Conservation (phyloP, 2,888 invertebrate genomes). For the Noctua janthe region DNA sequence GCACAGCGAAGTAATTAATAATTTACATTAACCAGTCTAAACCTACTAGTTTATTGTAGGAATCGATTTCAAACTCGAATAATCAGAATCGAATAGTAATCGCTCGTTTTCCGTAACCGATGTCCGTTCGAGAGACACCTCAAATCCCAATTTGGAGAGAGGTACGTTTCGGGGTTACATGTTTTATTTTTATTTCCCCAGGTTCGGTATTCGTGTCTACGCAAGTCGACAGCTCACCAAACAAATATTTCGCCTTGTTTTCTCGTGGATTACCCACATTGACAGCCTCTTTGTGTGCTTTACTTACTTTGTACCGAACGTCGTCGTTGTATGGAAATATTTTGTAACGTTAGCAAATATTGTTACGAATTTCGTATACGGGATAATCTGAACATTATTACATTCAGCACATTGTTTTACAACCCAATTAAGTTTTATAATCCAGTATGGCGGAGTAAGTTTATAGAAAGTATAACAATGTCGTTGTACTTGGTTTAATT, state of each 20-base stretch:
- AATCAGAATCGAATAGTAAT: conserved; percentile 34
- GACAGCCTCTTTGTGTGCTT: conserved; percentile 72
- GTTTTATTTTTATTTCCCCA: conserved; percentile 43
- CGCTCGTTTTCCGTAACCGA: conserved; percentile 20
- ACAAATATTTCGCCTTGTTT: conserved; percentile 72
- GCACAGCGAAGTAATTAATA: conserved; percentile 20
- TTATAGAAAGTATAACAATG: conserved; percentile 35
- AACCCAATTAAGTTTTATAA: conserved; percentile 50
- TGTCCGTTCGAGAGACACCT: conserved; percentile 29
- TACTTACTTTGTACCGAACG: conserved; percentile 63
- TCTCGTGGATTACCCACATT: conserved; percentile 71
- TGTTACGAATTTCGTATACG: conserved; percentile 43
- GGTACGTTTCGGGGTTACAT: conserved; percentile 29
- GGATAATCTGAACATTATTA: conserved; percentile 51
- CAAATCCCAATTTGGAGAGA: conserved; percentile 34
- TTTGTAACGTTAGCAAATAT: conserved; percentile 54
- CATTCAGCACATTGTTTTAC: conserved; percentile 49
- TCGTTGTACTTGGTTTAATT: conserved; percentile 1
- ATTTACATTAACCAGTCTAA: conserved; percentile 5
- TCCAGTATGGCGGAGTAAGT: conserved; percentile 10
- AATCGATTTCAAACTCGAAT: conserved; percentile 30
- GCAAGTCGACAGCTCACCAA: conserved; percentile 66
- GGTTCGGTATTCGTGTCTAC: conserved; percentile 52
- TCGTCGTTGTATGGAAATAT: conserved; percentile 52
- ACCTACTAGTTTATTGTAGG: conserved; percentile 5